phyloP scores from a whole-genome alignment of 2,797 vertebrate species.

The Trachops cirrhosus region DNA sequence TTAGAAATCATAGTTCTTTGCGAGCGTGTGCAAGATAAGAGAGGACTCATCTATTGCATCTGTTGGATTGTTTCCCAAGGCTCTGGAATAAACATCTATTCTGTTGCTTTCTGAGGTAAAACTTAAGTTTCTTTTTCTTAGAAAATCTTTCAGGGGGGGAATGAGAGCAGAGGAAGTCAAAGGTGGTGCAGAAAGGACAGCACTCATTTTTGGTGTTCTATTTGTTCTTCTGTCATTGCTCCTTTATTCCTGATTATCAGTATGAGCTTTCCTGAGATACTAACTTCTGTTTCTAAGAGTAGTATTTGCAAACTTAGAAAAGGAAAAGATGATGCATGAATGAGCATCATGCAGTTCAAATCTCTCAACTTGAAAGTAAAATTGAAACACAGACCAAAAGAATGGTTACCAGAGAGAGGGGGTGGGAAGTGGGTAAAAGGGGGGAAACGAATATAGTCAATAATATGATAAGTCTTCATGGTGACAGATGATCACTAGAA shows the following conservation, averaged over 20 bases:
- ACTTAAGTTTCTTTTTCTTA: neutral
- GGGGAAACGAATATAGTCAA: neutral
- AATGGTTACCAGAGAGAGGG: neutral
- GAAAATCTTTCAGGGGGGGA: neutral
- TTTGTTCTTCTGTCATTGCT: neutral
- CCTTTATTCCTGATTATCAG: neutral
- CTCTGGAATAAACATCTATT: neutral
- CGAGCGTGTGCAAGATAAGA: neutral
- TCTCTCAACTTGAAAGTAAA: neutral
- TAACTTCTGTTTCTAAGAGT: neutral
- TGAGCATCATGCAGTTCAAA: neutral
- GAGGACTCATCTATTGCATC: neutral
- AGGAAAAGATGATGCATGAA: neutral
- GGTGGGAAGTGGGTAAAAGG: neutral
- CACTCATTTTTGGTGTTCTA: neutral
- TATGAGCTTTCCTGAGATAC: neutral
- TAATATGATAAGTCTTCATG: neutral
- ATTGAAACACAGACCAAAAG: neutral
- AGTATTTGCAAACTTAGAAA: neutral
- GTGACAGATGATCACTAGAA: neutral
- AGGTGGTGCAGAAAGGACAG: neutral
- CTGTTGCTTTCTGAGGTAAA: neutral
- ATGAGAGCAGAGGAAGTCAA: neutral
- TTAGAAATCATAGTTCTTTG: neutral
- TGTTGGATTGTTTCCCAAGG: neutral